A percentile compares a stretch with the other conserved stretches of the same genome.
These are phyloP conservation scores for Limanda limanda DNA, from an alignment of 2,113 vertebrate genomes.

Conservation along the genomic window DNA sequence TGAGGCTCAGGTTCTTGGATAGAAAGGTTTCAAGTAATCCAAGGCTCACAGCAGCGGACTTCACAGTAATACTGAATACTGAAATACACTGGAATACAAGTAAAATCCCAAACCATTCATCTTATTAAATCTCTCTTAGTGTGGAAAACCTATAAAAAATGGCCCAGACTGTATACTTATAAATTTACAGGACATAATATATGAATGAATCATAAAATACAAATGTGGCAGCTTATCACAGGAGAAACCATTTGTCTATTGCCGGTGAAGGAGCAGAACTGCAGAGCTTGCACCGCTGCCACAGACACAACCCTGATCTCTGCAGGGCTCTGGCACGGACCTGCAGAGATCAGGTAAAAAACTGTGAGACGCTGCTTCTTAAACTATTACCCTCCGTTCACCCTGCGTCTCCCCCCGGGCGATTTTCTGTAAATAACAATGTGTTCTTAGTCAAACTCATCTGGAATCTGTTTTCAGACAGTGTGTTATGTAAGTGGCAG, in stretches of 20 bases:
- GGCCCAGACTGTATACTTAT: too few species aligned
- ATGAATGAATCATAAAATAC: neutral
- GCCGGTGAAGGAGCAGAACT: constrained; percentile 18
- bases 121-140: too few species aligned
- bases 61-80: too few species aligned
- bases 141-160: too few species aligned
- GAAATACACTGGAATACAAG: too few species aligned
- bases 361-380: constrained; percentile 17
- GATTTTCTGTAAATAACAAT: constrained; percentile 68
- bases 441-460: constrained; percentile 55
- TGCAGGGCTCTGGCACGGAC: constrained; percentile 11
- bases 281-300: neutral
- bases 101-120: too few species aligned
- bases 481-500: constrained; percentile 51
- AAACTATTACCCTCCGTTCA: constrained; percentile 64
- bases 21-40: neutral
- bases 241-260: constrained; percentile 19
- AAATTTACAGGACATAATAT: neutral
- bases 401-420: constrained; percentile 27
- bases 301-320: constrained; percentile 34
- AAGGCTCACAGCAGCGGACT: too few species aligned
- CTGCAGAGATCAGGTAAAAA: constrained; percentile 39
- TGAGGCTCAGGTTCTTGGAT: neutral
- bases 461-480: constrained; percentile 47
- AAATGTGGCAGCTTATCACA: constrained; percentile 3